Base-by-base conservation (phyloP, 2,888 invertebrate species). In the Papilio gigon region DNA sequence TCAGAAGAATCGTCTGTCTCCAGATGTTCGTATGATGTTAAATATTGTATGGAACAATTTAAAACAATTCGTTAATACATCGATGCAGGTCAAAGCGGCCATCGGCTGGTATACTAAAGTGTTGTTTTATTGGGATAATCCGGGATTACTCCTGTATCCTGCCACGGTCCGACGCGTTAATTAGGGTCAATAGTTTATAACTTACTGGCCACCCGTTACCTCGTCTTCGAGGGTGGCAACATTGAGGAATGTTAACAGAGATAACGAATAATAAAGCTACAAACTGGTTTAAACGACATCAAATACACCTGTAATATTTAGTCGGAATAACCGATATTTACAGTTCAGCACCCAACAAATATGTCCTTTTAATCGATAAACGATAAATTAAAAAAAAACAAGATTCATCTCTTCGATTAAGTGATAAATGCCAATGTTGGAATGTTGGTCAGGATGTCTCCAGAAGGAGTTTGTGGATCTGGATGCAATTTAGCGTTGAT, bases 71-170 rank as follows among this genome's bases (percentile, higher is more conserved):
- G 67, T 67, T 68, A 63, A 53, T 64, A 65, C 56, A 70, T 69
- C 64, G 65, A 67, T 67, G 17, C 63, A 58, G 53, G 68, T 59
- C 20, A 22, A 50, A 60, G 68, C 40, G 50, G 25, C 22, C 50
- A 56, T n/a, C 11, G 71, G 59, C 73, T 70, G 71, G 75, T 76
- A 72, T 76, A 84, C 84, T 84, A 85, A 86, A 86, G 90, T 89
- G 89, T 88, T 89, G 90, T 88, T 90, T 84, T 88, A 88, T 85
- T 82, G 85, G 89, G 88, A 89, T 90, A 84, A 91, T 88, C 90
- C 87, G 75, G 90, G 90, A 87, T 90, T 86, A 88, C 83, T 76
- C 78, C 78, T 82, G 87, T 86, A 84, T 85, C 81, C 86, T 81
- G 85, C 80, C 84, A 80, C 84, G 87, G 87, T 76, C 81, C 84